These are phyloP conservation scores for Thera britannica DNA, from an alignment of 2,888 invertebrate species.

Conservation along the genomic window DNA sequence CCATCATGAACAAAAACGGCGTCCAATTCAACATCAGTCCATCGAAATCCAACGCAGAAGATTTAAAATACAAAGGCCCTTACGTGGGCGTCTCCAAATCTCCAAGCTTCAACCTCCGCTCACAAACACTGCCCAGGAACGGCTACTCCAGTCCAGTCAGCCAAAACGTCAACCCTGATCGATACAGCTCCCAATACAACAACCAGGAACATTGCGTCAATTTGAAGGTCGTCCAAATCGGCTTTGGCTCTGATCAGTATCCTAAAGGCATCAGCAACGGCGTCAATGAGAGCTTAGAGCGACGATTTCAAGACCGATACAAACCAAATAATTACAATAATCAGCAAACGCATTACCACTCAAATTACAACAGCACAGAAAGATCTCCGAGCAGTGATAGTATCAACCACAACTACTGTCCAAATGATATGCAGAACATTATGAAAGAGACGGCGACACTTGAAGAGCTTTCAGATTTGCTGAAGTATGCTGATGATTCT, in stretches of 20 bases:
- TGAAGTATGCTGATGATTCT: slow-evolving; percentile 91
- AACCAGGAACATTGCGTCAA: slow-evolving; percentile 83
- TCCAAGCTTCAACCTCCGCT: slow-evolving; percentile 82
- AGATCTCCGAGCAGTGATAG: slow-evolving; percentile 77
- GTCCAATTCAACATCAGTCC: slow-evolving; percentile 82
- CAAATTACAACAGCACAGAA: slow-evolving; percentile 73
- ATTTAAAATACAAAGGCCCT: slow-evolving; percentile 72
- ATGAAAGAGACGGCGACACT: slow-evolving; percentile 86
- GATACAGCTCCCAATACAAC: slow-evolving; percentile 82
- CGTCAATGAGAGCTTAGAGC: slow-evolving; percentile 74
- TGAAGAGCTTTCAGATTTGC: slow-evolving; percentile 89
- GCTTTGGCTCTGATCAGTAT: slow-evolving; percentile 84
- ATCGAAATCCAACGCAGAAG: slow-evolving; percentile 76
- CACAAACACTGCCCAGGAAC: slow-evolving; percentile 90
- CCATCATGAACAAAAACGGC: slow-evolving; percentile 83
- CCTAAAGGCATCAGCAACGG: slow-evolving; percentile 83
- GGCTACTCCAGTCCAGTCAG: slow-evolving; percentile 79
- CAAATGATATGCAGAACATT: slow-evolving; percentile 75
- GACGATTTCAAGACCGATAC: slow-evolving; percentile 81
- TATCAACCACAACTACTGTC: slow-evolving; percentile 76
- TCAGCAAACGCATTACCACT: slow-evolving; percentile 69
- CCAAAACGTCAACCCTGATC: slow-evolving; percentile 76
- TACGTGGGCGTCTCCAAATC: slow-evolving; percentile 74
- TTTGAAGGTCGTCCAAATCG: slow-evolving; percentile 86
- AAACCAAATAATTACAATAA: slow-evolving; percentile 76